phyloP scores from a whole-genome alignment of 23 tunicate genomes.

The Trididemnum nubilum region DNA sequence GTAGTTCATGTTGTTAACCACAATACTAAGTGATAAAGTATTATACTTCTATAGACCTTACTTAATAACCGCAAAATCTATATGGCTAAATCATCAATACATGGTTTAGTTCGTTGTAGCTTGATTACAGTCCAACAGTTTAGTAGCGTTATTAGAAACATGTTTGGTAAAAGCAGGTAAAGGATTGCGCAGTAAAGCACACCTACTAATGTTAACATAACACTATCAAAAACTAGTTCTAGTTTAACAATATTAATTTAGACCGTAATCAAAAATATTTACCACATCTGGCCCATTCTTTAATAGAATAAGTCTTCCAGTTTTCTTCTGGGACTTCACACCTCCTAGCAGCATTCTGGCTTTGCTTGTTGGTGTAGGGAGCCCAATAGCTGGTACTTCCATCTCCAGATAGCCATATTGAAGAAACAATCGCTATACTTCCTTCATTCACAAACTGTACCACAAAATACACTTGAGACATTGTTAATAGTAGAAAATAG shows the following conservation, averaged over 20 bases:
- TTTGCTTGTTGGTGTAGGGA: background rate
- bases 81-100: background rate
- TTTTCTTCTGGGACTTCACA: background rate
- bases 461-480: background rate
- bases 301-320: background rate
- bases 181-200: too few relatives aligned
- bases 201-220: too few relatives aligned
- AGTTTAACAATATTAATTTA: too few relatives aligned
- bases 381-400: conserved; percentile 1
- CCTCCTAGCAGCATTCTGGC: background rate
- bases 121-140: background rate
- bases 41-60: background rate
- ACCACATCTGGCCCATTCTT: conserved; percentile 12
- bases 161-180: too few relatives aligned
- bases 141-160: too few relatives aligned
- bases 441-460: background rate
- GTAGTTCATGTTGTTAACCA: background rate
- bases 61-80: background rate
- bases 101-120: background rate
- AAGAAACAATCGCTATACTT: background rate
- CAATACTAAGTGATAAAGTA: background rate
- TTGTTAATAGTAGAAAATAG: background rate
- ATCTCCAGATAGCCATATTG: background rate
- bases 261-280: background rate
- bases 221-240: too few relatives aligned